phyloP scores from a whole-genome alignment of 2,797 vertebrate genomes.

The Ambastaia sidthimunki region DNA sequence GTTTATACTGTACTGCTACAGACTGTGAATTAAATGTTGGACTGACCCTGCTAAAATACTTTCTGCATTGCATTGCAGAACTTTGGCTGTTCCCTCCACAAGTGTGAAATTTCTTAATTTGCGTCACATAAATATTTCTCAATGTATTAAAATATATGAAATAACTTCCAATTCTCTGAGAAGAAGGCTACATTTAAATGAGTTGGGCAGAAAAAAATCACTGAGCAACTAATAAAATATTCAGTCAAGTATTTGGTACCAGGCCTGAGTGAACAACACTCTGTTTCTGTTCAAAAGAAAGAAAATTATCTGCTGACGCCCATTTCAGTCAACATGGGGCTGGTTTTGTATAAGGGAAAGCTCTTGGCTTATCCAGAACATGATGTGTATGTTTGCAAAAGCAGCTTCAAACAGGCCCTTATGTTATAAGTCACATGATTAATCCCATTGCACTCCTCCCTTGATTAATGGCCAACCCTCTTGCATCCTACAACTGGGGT shows the following conservation, averaged over 20 bases:
- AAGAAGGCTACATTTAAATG: constrained; percentile 49
- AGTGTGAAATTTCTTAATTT: neutral
- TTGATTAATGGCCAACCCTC: constrained; percentile 6
- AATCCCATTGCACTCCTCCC: constrained; percentile 41
- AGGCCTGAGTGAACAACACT: constrained; percentile 36
- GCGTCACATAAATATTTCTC: constrained; percentile 33
- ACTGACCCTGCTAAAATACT: neutral
- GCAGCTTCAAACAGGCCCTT: constrained; percentile 43
- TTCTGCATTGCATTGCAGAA: neutral
- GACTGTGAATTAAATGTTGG: neutral
- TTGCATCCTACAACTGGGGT: neutral
- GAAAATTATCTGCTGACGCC: neutral
- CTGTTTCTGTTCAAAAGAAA: constrained; percentile 6
- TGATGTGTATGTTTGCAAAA: constrained; percentile 21
- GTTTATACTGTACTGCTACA: constrained; percentile 20
- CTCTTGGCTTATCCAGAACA: constrained; percentile 19
- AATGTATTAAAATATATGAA: constrained; percentile 39
- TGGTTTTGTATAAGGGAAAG: constrained; percentile 33
- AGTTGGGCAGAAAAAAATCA: constrained; percentile 40
- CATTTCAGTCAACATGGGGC: constrained; percentile 20
- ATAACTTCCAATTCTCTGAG: constrained; percentile 38
- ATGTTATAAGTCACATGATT: constrained; percentile 10
- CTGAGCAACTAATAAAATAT: constrained; percentile 38
- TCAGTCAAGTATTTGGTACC: constrained; percentile 45
- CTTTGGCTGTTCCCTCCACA: constrained; percentile 9